Evolutionary conservation across 2,888 invertebrate species (phyloP), one percentile per base, ranked within the genome.

Genomic region (Uloborus plumipes): DNA sequence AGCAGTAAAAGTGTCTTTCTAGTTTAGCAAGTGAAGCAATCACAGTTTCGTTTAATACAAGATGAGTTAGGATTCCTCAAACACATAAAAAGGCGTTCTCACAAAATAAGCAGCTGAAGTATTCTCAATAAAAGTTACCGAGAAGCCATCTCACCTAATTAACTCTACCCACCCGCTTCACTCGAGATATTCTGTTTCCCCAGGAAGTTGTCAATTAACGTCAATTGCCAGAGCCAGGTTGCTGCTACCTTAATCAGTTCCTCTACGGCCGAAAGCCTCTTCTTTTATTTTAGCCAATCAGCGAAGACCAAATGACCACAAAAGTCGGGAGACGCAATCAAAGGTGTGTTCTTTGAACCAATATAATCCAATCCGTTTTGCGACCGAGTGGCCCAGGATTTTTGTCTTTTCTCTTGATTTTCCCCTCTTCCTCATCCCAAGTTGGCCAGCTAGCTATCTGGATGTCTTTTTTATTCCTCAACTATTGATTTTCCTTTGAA

Each of bases 301-400:
- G 64, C 49, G 55, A 65, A 53, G 59, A 53, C 72, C 72, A 62
- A 70, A 55, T 77, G 77, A 77, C 70, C 77, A 70, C 70, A 70
- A 53, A 77, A 77, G 62, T 58, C 47, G 49, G 58, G 50, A 69
- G 64, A 49, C 62, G 13, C 65, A 71, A 78, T 78, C 77, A 78
- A 78, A 78, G 77, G 77, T 70, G 70, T 15, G 58, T 20, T 65
- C 70, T 71, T 71, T 76, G 76, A 64, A 76, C 76, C 76, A 76
- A 76, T 76, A 71, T 78, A 78, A 78, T 78, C 77, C 70, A 78
- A 78, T 78, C 49, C 64, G 49, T 71, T 78, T 78, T 78, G 70
- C 62, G 65, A 50, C 64, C 62, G 53, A 71, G 65, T 65, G 65
- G 64, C 55, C 39, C 39, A 39, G 22, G 14, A 31, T 53, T 53